Evolutionary conservation across 1,140 invertebrate genomes (phyloP).

Genomic region (Harlomillsia oculata): DNA sequence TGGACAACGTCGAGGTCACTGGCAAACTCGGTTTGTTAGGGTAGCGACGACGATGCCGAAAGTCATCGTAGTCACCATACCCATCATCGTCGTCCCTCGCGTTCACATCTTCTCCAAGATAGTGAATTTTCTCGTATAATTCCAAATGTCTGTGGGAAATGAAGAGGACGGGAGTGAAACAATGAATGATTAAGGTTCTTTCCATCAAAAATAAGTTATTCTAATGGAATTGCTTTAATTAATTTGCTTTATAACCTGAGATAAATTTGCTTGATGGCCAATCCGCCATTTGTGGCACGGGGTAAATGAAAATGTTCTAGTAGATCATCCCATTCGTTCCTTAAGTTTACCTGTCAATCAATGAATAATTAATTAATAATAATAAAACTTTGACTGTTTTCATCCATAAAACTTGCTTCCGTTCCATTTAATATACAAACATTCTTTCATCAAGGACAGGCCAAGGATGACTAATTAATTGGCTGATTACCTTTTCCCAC

Average conservation of each 20-base stretch:
- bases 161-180: background rate
- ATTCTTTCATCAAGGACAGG: background rate
- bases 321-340: conserved; percentile 73
- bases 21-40: conserved; percentile 36
- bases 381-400: too few species aligned
- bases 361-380: background rate
- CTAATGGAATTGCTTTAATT: background rate
- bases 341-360: conserved; percentile 65
- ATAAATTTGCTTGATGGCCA: conserved; percentile 80
- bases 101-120: conserved; percentile 69
- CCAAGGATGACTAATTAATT: too few species aligned
- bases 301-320: conserved; percentile 66
- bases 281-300: conserved; percentile 67
- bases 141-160: conserved; percentile 65
- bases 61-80: conserved; percentile 69
- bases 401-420: background rate
- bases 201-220: too few species aligned
- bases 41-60: conserved; percentile 56
- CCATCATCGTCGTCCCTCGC: conserved; percentile 51
- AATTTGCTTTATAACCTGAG: conserved; percentile 72
- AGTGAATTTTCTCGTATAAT: conserved; percentile 74
- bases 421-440: background rate
- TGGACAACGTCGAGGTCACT: conserved; percentile 56
- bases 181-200: background rate
- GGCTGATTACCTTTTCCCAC: conserved; percentile 86